phyloP scores from a whole-genome alignment of 2,113 vertebrate genomes.

The Oncorhynchus tshawytscha region DNA sequence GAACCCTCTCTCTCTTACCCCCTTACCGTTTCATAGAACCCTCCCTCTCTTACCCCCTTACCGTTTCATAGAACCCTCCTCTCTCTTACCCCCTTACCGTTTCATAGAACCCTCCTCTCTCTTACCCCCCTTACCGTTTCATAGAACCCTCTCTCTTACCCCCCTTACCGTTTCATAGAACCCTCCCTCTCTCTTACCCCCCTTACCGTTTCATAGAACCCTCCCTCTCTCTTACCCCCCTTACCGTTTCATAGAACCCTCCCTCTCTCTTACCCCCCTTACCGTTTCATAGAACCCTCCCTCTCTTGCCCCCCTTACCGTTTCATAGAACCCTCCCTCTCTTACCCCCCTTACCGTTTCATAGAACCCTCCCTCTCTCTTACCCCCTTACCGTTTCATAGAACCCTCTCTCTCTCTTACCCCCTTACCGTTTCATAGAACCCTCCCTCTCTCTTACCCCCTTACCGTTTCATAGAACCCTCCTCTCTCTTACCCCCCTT shows the following conservation, averaged over 20 bases:
- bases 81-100: constrained; percentile 70
- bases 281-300: constrained; percentile 91
- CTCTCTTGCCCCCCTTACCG: neutral
- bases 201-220: constrained; percentile 93
- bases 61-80: too few relatives aligned
- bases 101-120: constrained; percentile 83
- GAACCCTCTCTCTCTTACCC: too few relatives aligned
- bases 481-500: too few relatives aligned
- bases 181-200: too few relatives aligned
- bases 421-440: neutral
- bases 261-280: neutral
- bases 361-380: too few relatives aligned
- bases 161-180: too few relatives aligned
- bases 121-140: neutral
- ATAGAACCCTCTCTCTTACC: neutral
- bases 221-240: too few relatives aligned
- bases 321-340: neutral
- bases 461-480: too few relatives aligned
- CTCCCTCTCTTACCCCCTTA: neutral
- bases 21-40: neutral
- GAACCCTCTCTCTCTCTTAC: constrained; percentile 65
- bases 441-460: neutral
- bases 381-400: constrained; percentile 85
- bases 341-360: neutral
- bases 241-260: neutral